Evolutionary conservation across 2,888 invertebrate species (phyloP).

Genomic region (Lypha dubia): DNA sequence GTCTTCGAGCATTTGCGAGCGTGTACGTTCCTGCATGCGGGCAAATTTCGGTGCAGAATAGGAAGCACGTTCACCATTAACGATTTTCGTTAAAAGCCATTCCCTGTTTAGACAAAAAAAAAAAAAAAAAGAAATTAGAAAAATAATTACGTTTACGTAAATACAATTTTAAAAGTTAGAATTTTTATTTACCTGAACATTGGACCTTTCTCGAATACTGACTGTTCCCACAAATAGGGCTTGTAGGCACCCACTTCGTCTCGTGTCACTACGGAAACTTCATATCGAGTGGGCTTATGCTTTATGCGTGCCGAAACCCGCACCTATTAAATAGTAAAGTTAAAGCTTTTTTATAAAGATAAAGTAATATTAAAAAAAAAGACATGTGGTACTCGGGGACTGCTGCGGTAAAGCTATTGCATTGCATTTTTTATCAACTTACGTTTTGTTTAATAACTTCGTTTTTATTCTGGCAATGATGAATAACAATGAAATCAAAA

Average conservation of each 20-base stretch:
- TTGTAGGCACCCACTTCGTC: slow-evolving; percentile 98
- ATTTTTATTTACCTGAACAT: slow-evolving; percentile 89
- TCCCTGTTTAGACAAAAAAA: slow-evolving; percentile 84
- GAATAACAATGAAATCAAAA: too few relatives aligned
- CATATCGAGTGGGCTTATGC: slow-evolving; percentile 93
- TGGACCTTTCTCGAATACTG: slow-evolving; percentile 95
- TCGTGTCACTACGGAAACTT: slow-evolving; percentile 95
- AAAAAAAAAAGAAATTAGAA: too few relatives aligned
- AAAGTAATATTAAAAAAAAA: background rate
- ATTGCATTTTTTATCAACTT: too few relatives aligned
- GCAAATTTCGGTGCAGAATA: slow-evolving; percentile 98
- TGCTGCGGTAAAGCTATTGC: too few relatives aligned
- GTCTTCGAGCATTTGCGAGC: slow-evolving; percentile 97
- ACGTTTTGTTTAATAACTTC: too few relatives aligned
- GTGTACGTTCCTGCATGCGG: slow-evolving; percentile 95
- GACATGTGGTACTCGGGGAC: too few relatives aligned
- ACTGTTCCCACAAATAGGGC: slow-evolving; percentile 97
- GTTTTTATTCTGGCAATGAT: too few relatives aligned
- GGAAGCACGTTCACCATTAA: slow-evolving; percentile 96
- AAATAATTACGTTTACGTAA: background rate
- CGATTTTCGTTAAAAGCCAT: slow-evolving; percentile 96
- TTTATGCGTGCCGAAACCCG: slow-evolving; percentile 94
- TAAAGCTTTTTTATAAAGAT: slow-evolving; percentile 6
- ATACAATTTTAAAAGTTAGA: slow-evolving; percentile 41
- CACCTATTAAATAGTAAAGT: slow-evolving; percentile 84